These are phyloP conservation scores for Dicerorhinus sumatrensis DNA, from an alignment of 2,113 vertebrate genomes.

Conservation along the genomic window DNA sequence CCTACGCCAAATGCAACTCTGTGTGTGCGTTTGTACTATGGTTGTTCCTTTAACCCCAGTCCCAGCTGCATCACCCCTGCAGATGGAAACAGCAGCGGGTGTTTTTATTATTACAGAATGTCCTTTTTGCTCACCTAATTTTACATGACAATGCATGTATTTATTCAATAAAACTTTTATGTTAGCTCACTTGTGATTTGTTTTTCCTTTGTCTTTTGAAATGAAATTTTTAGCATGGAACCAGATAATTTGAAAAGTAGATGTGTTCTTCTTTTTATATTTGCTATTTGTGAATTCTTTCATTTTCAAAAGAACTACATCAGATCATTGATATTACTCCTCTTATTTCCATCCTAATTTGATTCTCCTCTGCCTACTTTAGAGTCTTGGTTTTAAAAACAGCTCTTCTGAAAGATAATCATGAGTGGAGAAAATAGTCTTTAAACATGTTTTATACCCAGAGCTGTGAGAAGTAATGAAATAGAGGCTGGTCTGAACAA, in stretches of 20 bases:
- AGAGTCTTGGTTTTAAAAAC: neutral
- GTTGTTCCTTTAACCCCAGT: constrained; percentile 65
- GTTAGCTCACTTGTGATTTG: constrained; percentile 55
- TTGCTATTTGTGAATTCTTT: neutral
- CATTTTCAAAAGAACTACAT: neutral
- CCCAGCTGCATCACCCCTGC: constrained; percentile 64
- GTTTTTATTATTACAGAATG: constrained; percentile 79
- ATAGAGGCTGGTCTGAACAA: neutral
- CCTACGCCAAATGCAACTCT: constrained; percentile 61
- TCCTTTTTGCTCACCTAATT: constrained; percentile 85
- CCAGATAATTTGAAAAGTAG: neutral
- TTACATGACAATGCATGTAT: constrained; percentile 86
- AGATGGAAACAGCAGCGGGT: constrained; percentile 73
- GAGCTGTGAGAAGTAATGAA: neutral
- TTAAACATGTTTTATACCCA: neutral
- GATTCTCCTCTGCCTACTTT: neutral
- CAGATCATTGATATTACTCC: accelerated
- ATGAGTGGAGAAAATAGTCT: neutral
- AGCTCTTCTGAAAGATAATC: neutral
- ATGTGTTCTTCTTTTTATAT: accelerated
- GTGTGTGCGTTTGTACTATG: constrained; percentile 60
- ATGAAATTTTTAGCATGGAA: neutral
- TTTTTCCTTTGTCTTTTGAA: constrained; percentile 40
- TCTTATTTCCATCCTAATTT: neutral
- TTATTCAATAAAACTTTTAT: constrained; percentile 88